These are phyloP conservation scores for Helogale parvula DNA, from an alignment of 2,113 vertebrate genomes.

Conservation along the genomic window DNA sequence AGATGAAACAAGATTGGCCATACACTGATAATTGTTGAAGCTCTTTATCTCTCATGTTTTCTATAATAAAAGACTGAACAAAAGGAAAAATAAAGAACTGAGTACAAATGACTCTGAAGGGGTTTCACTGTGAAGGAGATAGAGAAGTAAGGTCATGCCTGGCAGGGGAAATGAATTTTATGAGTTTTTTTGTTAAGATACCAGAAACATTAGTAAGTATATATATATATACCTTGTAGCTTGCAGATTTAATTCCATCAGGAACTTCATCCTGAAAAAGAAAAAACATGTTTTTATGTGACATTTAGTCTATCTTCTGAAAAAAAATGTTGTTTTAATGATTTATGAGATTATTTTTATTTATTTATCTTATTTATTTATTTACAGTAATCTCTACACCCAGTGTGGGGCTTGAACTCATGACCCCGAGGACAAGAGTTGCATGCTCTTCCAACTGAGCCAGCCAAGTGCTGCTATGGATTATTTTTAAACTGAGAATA, in stretches of 20 bases:
- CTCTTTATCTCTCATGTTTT: slow-evolving; percentile 1
- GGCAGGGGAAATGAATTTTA: neutral
- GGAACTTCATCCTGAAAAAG: slow-evolving; percentile 91
- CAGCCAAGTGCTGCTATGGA: neutral
- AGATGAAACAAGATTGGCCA: neutral
- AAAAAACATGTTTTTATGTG: neutral
- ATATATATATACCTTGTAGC: slow-evolving; percentile 88
- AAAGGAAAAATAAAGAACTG: neutral
- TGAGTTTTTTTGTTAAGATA: neutral
- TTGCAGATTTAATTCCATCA: slow-evolving; percentile 88
- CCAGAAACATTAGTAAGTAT: neutral
- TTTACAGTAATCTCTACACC: neutral
- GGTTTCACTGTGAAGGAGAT: neutral
- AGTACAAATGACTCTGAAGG: neutral
- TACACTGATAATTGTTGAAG: neutral
- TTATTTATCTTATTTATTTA: neutral
- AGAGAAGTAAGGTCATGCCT: neutral
- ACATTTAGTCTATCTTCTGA: slow-evolving; percentile 6
- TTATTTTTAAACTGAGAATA: slow-evolving; percentile 24
- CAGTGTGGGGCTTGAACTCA: neutral
- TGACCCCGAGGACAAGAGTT: neutral
- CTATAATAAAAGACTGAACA: neutral
- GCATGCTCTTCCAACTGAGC: neutral
- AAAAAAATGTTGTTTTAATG: neutral
- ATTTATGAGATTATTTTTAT: slow-evolving; percentile 12